Base-by-base conservation (phyloP, 1,140 invertebrate genomes). In the Formica exsecta region DNA sequence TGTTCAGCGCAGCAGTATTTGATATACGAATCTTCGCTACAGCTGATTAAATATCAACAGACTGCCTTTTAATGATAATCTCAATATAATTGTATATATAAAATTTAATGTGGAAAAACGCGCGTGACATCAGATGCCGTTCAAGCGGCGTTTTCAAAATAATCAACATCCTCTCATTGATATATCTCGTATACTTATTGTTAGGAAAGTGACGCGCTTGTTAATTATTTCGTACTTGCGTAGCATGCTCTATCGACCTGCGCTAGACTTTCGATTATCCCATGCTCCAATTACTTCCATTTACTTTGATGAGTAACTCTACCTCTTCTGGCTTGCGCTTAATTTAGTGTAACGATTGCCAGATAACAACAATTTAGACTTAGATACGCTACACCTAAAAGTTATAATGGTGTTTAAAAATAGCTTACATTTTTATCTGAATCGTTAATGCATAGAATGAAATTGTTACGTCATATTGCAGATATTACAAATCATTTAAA, bases 221-320 rank as follows among this genome's bases (percentile, higher is more conserved):
- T 86, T 86, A 79, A 86, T 80, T 80, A 86, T 79, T 86, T 74
- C 51, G 75, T 86, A 86, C 44, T 57, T 86, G 71, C 44, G 59
- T 75, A 85, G 32, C 57, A 25, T 75, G 48, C 74, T 68, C 32
- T 6, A 79, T 86, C 64, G 62, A 79, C 36, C 25, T 85, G 44
- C 65, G 71, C 70, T 32, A 36, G 71, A 62, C 44, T 75, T 85
- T 85, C 38, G 81, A 85, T 75, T 75, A 85, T 76, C 81, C 32
- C 29, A 85, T 75, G 73, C 73, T 75, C 81, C 71, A 85, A 85
- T 85, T 85, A 75, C 81, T 85, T 85, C 59, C 70, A 85, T 85
- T 85, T 75, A 85, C 81, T 85, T 85, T 65, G 81, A 85, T 59
- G 71, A 74, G 61, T 75, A 75, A 74, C 22, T 75, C 71, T 75